phyloP scores from a whole-genome alignment of 1,140 invertebrate species.

The Micrasema minimum region DNA sequence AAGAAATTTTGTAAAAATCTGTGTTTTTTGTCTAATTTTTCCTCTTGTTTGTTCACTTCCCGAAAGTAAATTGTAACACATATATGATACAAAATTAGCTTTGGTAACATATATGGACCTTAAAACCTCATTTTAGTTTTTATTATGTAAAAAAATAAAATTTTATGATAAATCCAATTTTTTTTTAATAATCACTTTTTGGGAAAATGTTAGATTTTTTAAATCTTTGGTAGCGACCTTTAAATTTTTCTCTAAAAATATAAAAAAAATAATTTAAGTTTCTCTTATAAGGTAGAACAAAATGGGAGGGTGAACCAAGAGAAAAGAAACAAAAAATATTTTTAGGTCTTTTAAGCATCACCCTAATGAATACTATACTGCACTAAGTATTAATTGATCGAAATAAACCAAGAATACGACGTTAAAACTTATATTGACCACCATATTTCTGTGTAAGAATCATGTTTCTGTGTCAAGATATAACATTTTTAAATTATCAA shows the following conservation, averaged over 20 bases:
- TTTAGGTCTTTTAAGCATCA: constrained; percentile 8
- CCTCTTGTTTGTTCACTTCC: constrained; percentile 1
- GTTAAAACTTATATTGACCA: no score
- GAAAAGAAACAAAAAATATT: constrained; percentile 15
- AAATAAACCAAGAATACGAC: no score
- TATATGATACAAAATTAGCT: constrained; percentile 12
- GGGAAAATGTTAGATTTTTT: constrained; percentile 9
- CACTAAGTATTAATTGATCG: no score
- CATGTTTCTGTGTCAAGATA: no score
- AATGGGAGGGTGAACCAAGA: constrained; percentile 11
- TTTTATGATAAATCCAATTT: constrained; percentile 2
- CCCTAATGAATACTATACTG: neutral
- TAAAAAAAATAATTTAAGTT: constrained; percentile 8
- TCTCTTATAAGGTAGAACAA: constrained; percentile 5
- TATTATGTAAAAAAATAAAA: constrained; percentile 9
- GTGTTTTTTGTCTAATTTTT: constrained; percentile 15
- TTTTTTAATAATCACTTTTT: constrained; percentile 8
- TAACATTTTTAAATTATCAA: no score
- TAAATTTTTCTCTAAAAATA: constrained; percentile 8
- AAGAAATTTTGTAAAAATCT: constrained; percentile 15
- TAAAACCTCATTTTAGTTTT: constrained; percentile 11
- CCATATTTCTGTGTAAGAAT: no score
- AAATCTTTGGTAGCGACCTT: constrained; percentile 12
- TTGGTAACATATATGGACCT: constrained; percentile 12
- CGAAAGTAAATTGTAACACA: constrained; percentile 15